Evolutionary conservation across 2,113 vertebrate genomes (phyloP).

Genomic region (Cnemophilus loriae): DNA sequence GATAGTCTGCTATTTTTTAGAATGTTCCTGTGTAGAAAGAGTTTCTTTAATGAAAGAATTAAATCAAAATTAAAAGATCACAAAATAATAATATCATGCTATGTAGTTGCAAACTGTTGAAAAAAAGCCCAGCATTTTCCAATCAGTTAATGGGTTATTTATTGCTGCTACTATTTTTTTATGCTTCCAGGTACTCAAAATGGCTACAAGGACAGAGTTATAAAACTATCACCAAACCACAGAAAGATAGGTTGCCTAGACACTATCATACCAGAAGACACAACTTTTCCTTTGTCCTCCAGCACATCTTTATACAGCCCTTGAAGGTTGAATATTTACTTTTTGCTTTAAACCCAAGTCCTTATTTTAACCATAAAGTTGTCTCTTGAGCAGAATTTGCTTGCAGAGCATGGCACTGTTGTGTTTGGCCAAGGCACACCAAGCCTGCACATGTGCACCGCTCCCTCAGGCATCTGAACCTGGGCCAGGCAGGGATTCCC

Average conservation of each 20-base stretch:
- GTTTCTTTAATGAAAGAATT: neutral
- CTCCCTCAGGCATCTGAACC: neutral
- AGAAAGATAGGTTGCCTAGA: neutral
- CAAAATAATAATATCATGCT: neutral
- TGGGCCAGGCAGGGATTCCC: neutral
- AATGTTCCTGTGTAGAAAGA: neutral
- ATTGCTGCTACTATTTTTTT: neutral
- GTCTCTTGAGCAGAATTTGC: neutral
- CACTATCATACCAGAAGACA: neutral
- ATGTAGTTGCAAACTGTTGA: neutral
- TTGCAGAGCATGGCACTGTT: neutral
- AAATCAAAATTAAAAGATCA: neutral
- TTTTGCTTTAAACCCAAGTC: neutral
- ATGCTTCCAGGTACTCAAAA: neutral
- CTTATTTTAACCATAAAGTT: neutral
- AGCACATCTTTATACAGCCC: neutral
- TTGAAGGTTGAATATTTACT: neutral
- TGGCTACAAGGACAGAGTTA: neutral
- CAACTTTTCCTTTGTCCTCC: neutral
- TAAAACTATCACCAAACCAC: neutral
- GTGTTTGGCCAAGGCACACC: neutral
- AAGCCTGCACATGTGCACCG: neutral
- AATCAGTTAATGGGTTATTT: neutral
- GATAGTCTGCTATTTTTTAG: neutral
- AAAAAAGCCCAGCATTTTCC: neutral